These are phyloP conservation scores for Peucedramus taeniatus DNA, from an alignment of 2,113 vertebrate species.

Conservation along the genomic window DNA sequence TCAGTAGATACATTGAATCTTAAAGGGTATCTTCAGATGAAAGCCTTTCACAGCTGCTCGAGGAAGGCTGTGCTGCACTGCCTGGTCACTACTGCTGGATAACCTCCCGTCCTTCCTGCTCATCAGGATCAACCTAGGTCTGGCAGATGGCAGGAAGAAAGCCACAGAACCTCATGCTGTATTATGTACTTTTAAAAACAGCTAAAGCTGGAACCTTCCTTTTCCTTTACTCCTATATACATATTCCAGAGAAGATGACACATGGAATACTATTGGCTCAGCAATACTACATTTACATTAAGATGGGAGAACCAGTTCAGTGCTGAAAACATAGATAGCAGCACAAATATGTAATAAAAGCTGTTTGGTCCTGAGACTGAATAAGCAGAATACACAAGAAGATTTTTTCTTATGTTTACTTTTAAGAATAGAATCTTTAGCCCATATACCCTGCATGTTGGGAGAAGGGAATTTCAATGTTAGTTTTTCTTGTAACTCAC, in stretches of 20 bases:
- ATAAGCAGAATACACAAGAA: background rate
- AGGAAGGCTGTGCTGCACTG: background rate
- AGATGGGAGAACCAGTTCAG: background rate
- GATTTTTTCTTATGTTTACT: constrained; percentile 2
- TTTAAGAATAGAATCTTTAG: background rate
- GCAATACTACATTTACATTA: background rate
- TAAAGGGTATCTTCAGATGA: background rate
- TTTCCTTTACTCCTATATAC: background rate
- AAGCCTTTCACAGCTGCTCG: background rate
- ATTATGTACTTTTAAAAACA: background rate
- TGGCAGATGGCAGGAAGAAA: background rate
- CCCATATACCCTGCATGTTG: background rate
- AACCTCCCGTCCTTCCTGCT: background rate
- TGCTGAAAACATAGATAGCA: background rate
- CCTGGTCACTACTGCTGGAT: background rate
- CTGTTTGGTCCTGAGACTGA: constrained; percentile 13
- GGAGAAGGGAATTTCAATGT: background rate
- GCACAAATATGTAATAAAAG: background rate
- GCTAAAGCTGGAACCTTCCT: background rate
- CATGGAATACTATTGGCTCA: background rate
- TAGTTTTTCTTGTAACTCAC: background rate
- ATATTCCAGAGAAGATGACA: background rate
- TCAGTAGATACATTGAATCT: background rate
- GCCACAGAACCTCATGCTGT: background rate
- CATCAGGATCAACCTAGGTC: accelerated